Evolutionary conservation across 1,140 invertebrate genomes (phyloP).

Genomic region (Laodelphax striatellus): DNA sequence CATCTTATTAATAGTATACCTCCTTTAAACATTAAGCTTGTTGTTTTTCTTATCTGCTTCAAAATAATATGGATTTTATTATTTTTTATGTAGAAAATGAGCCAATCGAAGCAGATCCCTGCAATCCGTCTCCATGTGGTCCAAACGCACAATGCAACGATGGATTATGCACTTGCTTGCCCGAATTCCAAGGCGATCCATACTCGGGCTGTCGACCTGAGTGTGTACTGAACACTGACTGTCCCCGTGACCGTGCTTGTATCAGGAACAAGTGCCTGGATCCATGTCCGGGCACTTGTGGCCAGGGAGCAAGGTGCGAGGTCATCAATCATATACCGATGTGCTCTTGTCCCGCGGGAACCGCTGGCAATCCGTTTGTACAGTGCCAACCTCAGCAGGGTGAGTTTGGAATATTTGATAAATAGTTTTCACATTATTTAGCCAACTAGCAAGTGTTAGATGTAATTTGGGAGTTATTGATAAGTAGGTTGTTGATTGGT

Average conservation of each 20-base stretch:
- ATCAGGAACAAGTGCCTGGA: slow-evolving; percentile 53
- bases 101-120: slow-evolving; percentile 30
- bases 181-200: slow-evolving; percentile 56
- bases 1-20: too few species aligned
- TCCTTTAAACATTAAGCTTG: too few species aligned
- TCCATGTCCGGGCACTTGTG: slow-evolving; percentile 56
- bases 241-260: slow-evolving; percentile 52
- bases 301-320: slow-evolving; percentile 49
- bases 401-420: not conserved
- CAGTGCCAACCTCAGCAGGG: slow-evolving; percentile 31
- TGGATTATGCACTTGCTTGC: slow-evolving; percentile 45
- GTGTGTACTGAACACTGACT: slow-evolving; percentile 55
- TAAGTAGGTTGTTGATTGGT: too few species aligned
- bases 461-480: too few species aligned
- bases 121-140: slow-evolving; percentile 40
- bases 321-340: slow-evolving; percentile 57
- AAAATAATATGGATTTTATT: not conserved
- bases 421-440: too few species aligned
- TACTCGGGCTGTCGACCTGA: slow-evolving; percentile 61
- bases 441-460: too few species aligned
- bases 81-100: slow-evolving; percentile 26
- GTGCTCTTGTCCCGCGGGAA: slow-evolving; percentile 50
- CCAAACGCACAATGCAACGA: slow-evolving; percentile 34
- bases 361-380: slow-evolving; percentile 33
- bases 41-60: too few species aligned